Evolutionary conservation across 1,140 invertebrate genomes (phyloP).

Genomic region (Pseudomyrmex dendroicus): DNA sequence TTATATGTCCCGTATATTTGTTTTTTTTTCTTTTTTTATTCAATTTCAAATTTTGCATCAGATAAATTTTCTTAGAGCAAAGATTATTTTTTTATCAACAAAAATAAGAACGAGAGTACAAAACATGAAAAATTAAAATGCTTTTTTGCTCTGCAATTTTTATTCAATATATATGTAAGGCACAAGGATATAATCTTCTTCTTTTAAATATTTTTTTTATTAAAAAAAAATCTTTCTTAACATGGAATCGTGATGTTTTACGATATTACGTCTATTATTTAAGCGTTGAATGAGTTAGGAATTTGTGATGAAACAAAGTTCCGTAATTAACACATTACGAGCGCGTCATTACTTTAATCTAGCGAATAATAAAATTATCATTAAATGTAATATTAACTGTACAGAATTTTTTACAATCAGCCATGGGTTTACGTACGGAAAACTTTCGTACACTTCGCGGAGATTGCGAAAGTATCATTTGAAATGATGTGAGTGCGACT

Average conservation of each 20-base stretch:
- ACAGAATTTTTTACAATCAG: too few relatives aligned
- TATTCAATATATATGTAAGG: not conserved
- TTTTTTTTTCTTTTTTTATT: too few relatives aligned
- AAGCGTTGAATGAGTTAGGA: constrained; percentile 46
- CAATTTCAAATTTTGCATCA: too few relatives aligned
- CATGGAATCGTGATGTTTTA: constrained; percentile 25
- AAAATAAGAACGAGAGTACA: not conserved
- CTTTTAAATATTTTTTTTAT: constrained; percentile 28
- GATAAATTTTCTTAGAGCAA: too few relatives aligned
- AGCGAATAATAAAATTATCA: constrained; percentile 13
- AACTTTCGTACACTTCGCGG: not conserved
- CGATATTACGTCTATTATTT: constrained; percentile 42
- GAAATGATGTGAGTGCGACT: not conserved
- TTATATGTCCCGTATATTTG: too few relatives aligned
- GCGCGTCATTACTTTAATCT: constrained; percentile 29
- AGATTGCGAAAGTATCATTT: not conserved
- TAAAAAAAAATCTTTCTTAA: constrained; percentile 30
- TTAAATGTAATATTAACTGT: constrained; percentile 21
- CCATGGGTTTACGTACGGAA: not conserved
- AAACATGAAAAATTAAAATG: not conserved
- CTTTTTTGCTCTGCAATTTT: constrained; percentile 9
- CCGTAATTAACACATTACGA: not conserved
- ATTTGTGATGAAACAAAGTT: constrained; percentile 25
- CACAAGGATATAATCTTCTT: not conserved
- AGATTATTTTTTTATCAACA: not conserved